A percentile compares a stretch with the other conserved stretches of the same genome.
These are phyloP conservation scores for Stegostoma tigrinum DNA, from an alignment of 2,113 vertebrate genomes.

Conservation along the genomic window DNA sequence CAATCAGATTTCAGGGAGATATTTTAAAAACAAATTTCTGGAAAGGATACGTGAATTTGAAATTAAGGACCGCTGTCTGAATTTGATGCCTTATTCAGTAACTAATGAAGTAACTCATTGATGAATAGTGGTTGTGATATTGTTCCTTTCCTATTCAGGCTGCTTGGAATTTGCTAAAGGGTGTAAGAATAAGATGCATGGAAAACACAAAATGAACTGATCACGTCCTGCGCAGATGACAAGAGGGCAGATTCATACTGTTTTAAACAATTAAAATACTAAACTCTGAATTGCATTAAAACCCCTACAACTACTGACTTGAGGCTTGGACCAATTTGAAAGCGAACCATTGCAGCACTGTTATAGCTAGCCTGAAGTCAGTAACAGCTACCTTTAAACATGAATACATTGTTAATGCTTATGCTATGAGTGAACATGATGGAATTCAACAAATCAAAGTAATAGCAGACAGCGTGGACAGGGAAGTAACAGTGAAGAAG, in stretches of 20 bases:
- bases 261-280: neutral
- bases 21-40: neutral
- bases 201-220: neutral
- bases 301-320: neutral
- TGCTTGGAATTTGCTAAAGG: neutral
- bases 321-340: neutral
- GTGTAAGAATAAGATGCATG: neutral
- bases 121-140: neutral
- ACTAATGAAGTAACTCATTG: neutral
- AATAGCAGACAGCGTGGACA: neutral
- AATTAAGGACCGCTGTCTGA: neutral
- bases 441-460: neutral
- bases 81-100: neutral
- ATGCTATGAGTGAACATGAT: neutral
- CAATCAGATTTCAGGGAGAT: neutral
- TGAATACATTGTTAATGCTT: neutral
- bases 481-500: too few species aligned
- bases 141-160: neutral
- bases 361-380: neutral
- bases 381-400: neutral
- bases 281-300: neutral
- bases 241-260: neutral
- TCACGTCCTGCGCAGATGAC: neutral
- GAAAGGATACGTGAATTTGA: neutral
- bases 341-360: neutral